Percentiles rank a stretch among this genome's conserved stretches.
Conservation (phyloP, 2,113 vertebrate genomes). For the Trachemys scripta region DNA sequence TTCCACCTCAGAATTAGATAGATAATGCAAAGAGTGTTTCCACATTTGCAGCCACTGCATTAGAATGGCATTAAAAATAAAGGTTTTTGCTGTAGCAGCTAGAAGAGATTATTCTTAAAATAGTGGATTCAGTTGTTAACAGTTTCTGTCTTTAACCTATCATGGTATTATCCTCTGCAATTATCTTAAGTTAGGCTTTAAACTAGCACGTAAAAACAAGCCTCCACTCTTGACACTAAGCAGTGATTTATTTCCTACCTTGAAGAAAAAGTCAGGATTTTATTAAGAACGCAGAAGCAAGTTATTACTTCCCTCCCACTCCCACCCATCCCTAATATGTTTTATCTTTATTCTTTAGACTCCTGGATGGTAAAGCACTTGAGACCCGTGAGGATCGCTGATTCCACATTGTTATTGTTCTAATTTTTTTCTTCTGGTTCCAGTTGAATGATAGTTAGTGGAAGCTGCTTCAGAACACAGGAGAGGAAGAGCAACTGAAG, state of each 20-base stretch:
- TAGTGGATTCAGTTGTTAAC: constrained; percentile 6
- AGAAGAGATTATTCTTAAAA: constrained; percentile 60
- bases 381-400: constrained; percentile 3
- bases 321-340: constrained; percentile 10
- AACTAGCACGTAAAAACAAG: background rate
- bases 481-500: constrained; percentile 33
- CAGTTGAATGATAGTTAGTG: constrained; percentile 17
- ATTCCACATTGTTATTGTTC: constrained; percentile 51
- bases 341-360: constrained; percentile 70
- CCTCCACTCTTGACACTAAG: rapidly evolving
- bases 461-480: constrained; percentile 48
- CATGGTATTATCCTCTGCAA: constrained; percentile 3
- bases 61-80: constrained; percentile 55
- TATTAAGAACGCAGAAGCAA: constrained; percentile 37
- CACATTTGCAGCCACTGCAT: constrained; percentile 61
- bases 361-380: background rate
- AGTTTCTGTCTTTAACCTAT: constrained; percentile 26
- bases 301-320: constrained; percentile 18
- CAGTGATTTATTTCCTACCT: constrained; percentile 16
- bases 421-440: constrained; percentile 57
- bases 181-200: background rate
- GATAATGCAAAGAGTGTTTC: constrained; percentile 56
- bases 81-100: constrained; percentile 41
- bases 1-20: constrained; percentile 64
- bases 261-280: constrained; percentile 46